Percentiles rank a stretch among this genome's conserved stretches.
Evolutionary conservation across 23 tunicate species (phyloP).

Genomic region (Trididemnum nubilum): DNA sequence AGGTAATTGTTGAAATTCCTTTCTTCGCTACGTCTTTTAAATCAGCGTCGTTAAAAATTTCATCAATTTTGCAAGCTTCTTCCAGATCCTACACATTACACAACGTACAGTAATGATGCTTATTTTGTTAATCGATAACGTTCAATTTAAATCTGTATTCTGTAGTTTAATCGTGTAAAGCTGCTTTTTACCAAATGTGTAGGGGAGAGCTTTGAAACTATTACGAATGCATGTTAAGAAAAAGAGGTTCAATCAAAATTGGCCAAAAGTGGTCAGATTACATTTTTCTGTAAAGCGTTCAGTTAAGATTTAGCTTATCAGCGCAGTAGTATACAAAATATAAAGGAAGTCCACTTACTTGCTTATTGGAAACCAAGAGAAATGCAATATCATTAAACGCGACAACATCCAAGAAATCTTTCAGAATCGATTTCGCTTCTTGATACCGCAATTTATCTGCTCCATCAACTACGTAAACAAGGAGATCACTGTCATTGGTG

Average conservation of each 20-base stretch:
- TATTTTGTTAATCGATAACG: no score
- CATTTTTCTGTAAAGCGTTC: no score
- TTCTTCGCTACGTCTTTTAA: conserved; percentile 23
- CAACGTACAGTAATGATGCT: no score
- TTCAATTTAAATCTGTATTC: not conserved
- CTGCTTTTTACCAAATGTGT: no score
- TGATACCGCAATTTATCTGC: conserved; percentile 7
- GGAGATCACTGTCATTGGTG: conserved; percentile 22
- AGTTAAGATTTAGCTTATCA: no score
- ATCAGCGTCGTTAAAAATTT: conserved; percentile 24
- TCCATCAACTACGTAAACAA: conserved; percentile 55
- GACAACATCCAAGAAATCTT: conserved; percentile 14
- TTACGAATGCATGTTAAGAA: no score
- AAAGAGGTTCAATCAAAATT: no score
- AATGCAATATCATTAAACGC: conserved; percentile 8
- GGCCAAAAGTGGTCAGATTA: no score
- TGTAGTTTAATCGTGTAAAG: no score
- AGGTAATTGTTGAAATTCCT: conserved; percentile 34
- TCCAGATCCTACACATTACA: conserved; percentile 25
- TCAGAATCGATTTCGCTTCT: conserved; percentile 35
- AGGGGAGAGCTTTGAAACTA: not conserved
- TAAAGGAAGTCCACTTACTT: conserved; percentile 32
- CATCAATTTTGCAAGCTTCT: conserved; percentile 16
- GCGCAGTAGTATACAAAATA: no score
- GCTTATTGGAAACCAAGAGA: conserved; percentile 52